These are phyloP conservation scores for Gnatocerus cornutus DNA, from an alignment of 2,888 invertebrate genomes.

Conservation along the genomic window DNA sequence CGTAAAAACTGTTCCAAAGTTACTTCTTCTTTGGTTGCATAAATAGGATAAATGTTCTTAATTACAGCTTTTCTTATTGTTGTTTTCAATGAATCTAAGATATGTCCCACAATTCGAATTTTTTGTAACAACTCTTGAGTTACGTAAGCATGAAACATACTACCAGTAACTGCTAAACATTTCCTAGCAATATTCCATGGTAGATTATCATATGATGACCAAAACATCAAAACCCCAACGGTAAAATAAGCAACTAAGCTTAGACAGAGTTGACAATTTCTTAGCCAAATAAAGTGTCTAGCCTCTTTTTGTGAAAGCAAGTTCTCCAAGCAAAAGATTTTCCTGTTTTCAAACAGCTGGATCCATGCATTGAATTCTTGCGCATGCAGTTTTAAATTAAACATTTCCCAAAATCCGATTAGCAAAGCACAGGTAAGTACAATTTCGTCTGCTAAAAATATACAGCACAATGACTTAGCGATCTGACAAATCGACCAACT, in stretches of 20 bases:
- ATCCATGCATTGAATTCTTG: background rate
- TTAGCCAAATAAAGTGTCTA: background rate
- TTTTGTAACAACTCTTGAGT: background rate
- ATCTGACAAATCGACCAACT: too few species aligned
- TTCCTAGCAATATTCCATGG: background rate
- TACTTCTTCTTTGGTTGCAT: too few species aligned
- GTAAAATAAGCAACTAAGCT: too few species aligned
- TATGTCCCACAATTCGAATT: background rate
- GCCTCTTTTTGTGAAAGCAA: background rate
- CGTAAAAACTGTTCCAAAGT: background rate
- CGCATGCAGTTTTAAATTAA: background rate
- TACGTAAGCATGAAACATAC: background rate
- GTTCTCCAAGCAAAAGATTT: background rate
- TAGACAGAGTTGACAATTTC: background rate
- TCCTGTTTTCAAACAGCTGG: background rate
- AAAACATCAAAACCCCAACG: too few species aligned
- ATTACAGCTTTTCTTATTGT: background rate
- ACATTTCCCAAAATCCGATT: too few species aligned
- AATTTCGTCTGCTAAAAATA: too few species aligned
- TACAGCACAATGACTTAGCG: too few species aligned
- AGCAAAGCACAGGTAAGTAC: too few species aligned
- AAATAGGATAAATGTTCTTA: too few species aligned
- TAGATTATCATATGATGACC: background rate
- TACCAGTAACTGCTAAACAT: background rate
- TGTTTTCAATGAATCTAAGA: background rate